A percentile compares a stretch with the other conserved stretches of the same genome.
These are phyloP conservation scores for Alectura lathami DNA, from an alignment of 2,113 vertebrate species.

Conservation along the genomic window DNA sequence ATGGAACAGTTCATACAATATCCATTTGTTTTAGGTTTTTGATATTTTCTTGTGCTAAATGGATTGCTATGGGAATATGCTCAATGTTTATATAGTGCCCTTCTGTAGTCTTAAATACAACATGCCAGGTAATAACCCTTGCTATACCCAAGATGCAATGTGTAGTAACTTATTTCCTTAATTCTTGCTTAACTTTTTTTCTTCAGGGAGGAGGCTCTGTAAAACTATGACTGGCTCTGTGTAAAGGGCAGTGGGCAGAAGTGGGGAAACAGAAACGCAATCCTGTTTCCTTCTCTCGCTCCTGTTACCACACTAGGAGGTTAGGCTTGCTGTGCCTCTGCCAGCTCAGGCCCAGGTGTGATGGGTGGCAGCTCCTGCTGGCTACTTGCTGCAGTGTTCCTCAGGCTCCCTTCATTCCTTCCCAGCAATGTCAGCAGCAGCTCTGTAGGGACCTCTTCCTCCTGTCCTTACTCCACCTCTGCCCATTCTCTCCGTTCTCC, in stretches of 20 bases:
- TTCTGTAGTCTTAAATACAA: neutral
- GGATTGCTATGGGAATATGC: neutral
- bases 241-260: neutral
- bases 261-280: neutral
- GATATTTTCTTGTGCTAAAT: neutral
- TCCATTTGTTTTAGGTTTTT: neutral
- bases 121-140: neutral
- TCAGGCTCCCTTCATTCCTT: neutral
- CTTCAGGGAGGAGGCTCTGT: neutral
- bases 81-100: neutral
- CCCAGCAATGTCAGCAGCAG: neutral
- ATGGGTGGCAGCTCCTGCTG: neutral
- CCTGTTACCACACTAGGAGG: neutral
- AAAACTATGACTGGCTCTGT: neutral
- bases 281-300: neutral
- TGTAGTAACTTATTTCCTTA: neutral
- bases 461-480: neutral
- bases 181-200: neutral
- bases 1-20: neutral
- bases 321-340: neutral
- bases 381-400: neutral
- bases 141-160: neutral
- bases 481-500: neutral
- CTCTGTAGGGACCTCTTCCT: neutral
- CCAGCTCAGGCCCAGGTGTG: neutral